phyloP scores from a whole-genome alignment of 2,888 invertebrate genomes.

The Tenthredo amoena region DNA sequence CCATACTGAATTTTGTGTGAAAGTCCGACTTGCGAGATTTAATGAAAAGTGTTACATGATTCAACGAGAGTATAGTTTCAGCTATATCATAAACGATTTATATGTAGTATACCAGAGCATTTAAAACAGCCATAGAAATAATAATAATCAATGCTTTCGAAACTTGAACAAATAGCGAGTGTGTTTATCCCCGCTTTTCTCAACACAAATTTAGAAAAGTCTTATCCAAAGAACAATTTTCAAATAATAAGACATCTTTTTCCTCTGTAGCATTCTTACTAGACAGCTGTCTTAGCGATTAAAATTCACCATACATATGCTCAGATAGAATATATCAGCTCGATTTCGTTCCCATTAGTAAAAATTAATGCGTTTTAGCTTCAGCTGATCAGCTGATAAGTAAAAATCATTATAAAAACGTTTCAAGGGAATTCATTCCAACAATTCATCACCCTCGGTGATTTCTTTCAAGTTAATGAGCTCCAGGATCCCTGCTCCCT shows the following conservation, averaged over 20 bases:
- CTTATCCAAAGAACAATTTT: background rate
- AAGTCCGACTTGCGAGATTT: background rate
- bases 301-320: background rate
- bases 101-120: background rate
- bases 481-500: conserved; percentile 93
- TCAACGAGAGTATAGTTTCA: background rate
- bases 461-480: conserved; percentile 95
- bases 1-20: background rate
- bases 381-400: background rate
- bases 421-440: conserved; percentile 77
- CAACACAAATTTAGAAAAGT: background rate
- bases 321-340: background rate
- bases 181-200: background rate
- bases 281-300: background rate
- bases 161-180: background rate
- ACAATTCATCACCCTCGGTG: conserved; percentile 90
- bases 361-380: conserved; percentile 1
- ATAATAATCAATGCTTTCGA: background rate
- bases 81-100: background rate
- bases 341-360: background rate
- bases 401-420: background rate
- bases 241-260: background rate
- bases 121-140: background rate
- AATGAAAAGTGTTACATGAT: background rate
- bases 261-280: background rate